Conservation (phyloP, 2,888 invertebrate genomes). For the Kuschelorhynchus macadamiae region DNA sequence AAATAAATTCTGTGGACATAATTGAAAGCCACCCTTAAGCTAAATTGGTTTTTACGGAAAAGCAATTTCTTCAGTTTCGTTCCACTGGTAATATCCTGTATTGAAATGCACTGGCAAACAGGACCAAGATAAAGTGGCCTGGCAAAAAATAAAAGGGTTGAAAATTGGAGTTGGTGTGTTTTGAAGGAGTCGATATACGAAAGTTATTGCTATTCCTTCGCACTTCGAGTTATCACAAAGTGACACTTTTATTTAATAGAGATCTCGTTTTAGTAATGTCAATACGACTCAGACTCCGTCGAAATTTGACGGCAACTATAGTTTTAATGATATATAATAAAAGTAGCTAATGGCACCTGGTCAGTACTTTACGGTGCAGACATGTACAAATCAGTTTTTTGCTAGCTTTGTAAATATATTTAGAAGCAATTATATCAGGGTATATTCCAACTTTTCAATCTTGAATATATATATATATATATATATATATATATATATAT, state of each 20-base stretch:
- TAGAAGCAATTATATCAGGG: too few species aligned
- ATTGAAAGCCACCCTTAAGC: conserved; percentile 34
- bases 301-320: too few species aligned
- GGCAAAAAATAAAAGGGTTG: conserved; percentile 13
- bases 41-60: conserved; percentile 33
- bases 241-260: conserved; percentile 2
- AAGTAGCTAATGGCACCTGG: too few species aligned
- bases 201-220: not conserved
- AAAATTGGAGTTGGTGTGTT: not conserved
- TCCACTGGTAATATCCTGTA: conserved; percentile 23
- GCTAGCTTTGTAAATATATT: too few species aligned
- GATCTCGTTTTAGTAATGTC: too few species aligned
- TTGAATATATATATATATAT: too few species aligned
- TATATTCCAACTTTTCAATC: too few species aligned
- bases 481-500: too few species aligned
- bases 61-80: conserved; percentile 37
- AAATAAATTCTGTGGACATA: conserved; percentile 29
- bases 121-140: conserved; percentile 20
- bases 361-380: too few species aligned
- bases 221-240: not conserved
- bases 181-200: not conserved
- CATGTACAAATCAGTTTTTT: too few species aligned
- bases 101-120: conserved; percentile 28
- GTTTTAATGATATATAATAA: too few species aligned
- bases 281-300: too few species aligned